Evolutionary conservation across 1,140 invertebrate species (phyloP).

Genomic region (Drosophila funebris): DNA sequence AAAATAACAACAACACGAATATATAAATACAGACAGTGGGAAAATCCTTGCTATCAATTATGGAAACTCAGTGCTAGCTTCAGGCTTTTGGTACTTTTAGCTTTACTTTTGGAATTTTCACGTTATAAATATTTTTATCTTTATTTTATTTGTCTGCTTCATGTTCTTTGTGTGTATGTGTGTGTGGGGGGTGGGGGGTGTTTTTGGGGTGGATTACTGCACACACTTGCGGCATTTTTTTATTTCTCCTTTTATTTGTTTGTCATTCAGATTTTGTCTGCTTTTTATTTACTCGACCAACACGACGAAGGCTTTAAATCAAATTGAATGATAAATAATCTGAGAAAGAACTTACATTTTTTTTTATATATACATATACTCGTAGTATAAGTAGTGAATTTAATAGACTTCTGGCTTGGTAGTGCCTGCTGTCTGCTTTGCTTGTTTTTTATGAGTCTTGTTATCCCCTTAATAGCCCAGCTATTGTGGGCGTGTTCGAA

Average conservation of each 20-base stretch:
- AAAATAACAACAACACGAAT: not conserved
- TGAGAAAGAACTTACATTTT: conserved; percentile 5
- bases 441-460: conserved; percentile 57
- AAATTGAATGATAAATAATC: conserved; percentile 64
- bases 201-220: conserved; percentile 31
- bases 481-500: not conserved
- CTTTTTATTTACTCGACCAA: conserved; percentile 49
- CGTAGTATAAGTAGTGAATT: not conserved
- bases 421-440: conserved; percentile 29
- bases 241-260: conserved; percentile 45
- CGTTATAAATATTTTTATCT: conserved; percentile 82
- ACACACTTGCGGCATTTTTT: conserved; percentile 42
- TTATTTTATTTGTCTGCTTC: conserved; percentile 65
- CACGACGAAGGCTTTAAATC: conserved; percentile 61
- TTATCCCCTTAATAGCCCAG: conserved; percentile 34
- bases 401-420: conserved; percentile 24
- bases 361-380: not conserved
- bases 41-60: conserved; percentile 63
- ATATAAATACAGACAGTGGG: conserved; percentile 23
- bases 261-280: conserved; percentile 58
- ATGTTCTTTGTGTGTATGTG: conserved; percentile 34
- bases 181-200: not conserved
- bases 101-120: conserved; percentile 65
- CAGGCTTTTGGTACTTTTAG: conserved; percentile 1
- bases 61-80: conserved; percentile 38